These are phyloP conservation scores for Caenorhabditis brenneri DNA, from an alignment of 1,140 invertebrate species.

Conservation along the genomic window DNA sequence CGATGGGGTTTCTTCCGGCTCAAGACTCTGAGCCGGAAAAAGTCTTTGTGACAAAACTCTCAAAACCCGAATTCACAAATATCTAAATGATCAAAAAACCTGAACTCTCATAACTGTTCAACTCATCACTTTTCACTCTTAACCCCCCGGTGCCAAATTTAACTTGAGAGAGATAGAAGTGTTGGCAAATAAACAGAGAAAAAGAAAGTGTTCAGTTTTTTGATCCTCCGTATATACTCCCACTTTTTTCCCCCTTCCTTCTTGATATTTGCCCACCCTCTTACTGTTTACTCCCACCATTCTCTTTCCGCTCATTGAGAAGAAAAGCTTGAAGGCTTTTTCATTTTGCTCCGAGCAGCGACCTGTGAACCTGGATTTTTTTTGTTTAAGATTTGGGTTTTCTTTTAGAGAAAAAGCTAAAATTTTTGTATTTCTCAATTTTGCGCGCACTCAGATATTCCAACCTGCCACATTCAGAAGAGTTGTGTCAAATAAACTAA, in stretches of 20 bases:
- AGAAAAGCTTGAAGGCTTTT: neutral
- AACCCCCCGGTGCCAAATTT: neutral
- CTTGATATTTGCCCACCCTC: neutral
- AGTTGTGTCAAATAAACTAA: too few species aligned
- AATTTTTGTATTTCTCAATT: too few species aligned
- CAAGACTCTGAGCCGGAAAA: too few species aligned
- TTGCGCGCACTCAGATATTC: too few species aligned
- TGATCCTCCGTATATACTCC: neutral
- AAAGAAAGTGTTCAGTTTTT: neutral
- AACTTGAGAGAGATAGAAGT: neutral
- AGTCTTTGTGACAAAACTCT: too few species aligned
- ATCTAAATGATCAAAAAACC: too few species aligned
- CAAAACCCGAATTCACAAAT: too few species aligned
- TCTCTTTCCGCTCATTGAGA: neutral
- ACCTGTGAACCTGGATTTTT: neutral
- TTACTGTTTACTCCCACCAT: neutral
- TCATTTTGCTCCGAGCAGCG: neutral
- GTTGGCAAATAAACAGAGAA: neutral
- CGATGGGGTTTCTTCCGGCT: too few species aligned
- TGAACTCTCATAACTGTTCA: neutral
- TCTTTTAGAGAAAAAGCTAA: too few species aligned
- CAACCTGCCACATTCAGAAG: too few species aligned
- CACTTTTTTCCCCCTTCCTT: neutral
- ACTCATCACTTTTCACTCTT: neutral
- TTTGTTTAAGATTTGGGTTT: neutral